Evolutionary conservation across 2,797 vertebrate species (phyloP).

Genomic region (Helostoma temminkii): DNA sequence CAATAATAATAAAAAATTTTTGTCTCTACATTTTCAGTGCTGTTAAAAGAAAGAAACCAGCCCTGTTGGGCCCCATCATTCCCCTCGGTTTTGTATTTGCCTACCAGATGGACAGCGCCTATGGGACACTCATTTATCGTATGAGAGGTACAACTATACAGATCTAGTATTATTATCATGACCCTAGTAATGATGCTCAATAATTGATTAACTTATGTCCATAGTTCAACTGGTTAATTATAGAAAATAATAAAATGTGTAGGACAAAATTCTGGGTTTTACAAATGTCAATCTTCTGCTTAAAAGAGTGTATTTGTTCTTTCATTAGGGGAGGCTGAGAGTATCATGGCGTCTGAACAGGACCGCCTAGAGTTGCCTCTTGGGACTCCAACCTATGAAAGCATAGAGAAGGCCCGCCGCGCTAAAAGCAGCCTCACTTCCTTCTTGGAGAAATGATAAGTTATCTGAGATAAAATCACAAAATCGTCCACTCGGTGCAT

Average conservation of each 20-base stretch:
- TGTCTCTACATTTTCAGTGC: conserved; percentile 75
- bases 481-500: conserved; percentile 22
- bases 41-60: conserved; percentile 85
- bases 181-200: too few relatives aligned
- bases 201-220: background rate
- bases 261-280: too few relatives aligned
- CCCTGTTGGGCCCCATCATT: conserved; percentile 84
- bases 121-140: conserved; percentile 88
- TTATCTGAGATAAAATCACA: background rate
- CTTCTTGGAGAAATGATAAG: conserved; percentile 84
- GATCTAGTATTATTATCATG: background rate
- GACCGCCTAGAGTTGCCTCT: conserved; percentile 84
- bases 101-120: conserved; percentile 90
- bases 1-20: background rate
- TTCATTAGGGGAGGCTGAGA: conserved; percentile 87
- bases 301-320: conserved; percentile 10
- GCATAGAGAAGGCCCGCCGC: conserved; percentile 89
- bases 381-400: conserved; percentile 87
- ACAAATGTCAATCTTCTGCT: too few relatives aligned
- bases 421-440: conserved; percentile 81
- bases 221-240: too few relatives aligned
- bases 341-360: conserved; percentile 83
- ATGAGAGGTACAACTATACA: conserved; percentile 84
- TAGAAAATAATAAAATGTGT: too few relatives aligned
- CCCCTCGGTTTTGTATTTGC: conserved; percentile 88